Conservation (phyloP, 2,113 vertebrate species). For the Oceanodroma tethys region DNA sequence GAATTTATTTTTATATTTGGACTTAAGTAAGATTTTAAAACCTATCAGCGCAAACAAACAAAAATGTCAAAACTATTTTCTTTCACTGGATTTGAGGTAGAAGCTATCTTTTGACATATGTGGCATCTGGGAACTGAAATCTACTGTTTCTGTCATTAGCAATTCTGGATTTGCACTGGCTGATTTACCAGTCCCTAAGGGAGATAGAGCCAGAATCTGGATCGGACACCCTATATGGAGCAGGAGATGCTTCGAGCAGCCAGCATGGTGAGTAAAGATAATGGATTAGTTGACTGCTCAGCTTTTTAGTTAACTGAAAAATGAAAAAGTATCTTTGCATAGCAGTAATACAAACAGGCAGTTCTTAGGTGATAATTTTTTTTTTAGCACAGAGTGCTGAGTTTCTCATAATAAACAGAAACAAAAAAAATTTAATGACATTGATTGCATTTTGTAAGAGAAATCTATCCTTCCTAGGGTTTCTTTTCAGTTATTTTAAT, state of each 20-base stretch:
- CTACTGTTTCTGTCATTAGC: not conserved
- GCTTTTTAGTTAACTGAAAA: not conserved
- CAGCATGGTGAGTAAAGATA: conserved; percentile 68
- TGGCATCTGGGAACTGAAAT: conserved; percentile 13
- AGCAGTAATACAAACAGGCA: not conserved
- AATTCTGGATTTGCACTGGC: conserved; percentile 10
- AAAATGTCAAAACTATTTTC: conserved; percentile 2
- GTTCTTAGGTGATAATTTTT: not conserved
- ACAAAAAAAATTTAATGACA: not conserved
- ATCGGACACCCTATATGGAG: not conserved
- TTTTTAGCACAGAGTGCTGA: not conserved
- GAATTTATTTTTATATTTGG: not conserved
- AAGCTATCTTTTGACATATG: conserved; percentile 68
- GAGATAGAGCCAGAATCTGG: conserved; percentile 34
- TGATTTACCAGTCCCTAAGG: conserved; percentile 17
- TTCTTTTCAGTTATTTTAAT: not conserved
- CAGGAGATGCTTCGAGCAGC: conserved; percentile 34
- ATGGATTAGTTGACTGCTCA: not conserved
- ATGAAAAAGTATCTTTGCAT: not conserved
- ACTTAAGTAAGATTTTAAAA: not conserved
- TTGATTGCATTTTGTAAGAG: not conserved
- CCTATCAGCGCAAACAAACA: conserved; percentile 6
- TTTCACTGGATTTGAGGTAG: conserved; percentile 67
- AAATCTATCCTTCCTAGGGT: not conserved
- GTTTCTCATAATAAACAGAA: not conserved